These are phyloP conservation scores for Anableps anableps DNA, from an alignment of 2,797 vertebrate species.

Conservation along the genomic window DNA sequence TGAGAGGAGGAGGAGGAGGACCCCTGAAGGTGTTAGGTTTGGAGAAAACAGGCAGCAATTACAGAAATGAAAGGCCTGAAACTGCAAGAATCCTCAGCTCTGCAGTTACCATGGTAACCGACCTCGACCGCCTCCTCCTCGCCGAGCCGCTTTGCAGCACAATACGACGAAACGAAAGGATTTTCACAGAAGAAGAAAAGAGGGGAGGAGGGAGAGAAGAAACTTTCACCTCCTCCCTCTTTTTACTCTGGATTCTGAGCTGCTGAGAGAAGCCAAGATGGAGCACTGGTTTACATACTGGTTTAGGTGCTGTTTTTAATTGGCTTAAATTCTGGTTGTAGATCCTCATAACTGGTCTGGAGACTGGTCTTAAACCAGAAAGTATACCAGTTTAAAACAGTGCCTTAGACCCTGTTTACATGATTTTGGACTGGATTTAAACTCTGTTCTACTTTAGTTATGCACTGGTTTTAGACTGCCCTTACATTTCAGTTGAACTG, in stretches of 20 bases:
- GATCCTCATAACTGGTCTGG: background rate
- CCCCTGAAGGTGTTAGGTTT: conserved; percentile 74
- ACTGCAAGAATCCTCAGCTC: conserved; percentile 88
- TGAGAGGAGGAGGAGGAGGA: conserved; percentile 14
- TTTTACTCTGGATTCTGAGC: background rate
- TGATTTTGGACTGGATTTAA: background rate
- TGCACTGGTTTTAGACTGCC: background rate
- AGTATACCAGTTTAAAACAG: too few relatives aligned
- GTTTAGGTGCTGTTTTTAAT: background rate
- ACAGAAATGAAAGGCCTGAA: conserved; percentile 86
- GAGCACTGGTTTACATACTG: background rate
- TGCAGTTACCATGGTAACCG: conserved; percentile 90
- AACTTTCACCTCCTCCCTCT: background rate
- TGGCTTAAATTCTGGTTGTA: background rate
- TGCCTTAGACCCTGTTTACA: too few relatives aligned
- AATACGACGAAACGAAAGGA: conserved; percentile 76
- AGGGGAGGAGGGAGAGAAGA: conserved; percentile 10
- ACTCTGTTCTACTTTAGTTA: background rate
- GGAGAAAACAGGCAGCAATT: conserved; percentile 84
- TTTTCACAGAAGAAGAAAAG: conserved; percentile 70
- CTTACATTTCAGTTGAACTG: background rate
- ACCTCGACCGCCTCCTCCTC: conserved; percentile 52
- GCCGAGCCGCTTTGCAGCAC: conserved; percentile 64
- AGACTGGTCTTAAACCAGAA: too few relatives aligned
- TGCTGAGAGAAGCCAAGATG: background rate